Percentiles rank a stretch among this genome's conserved stretches.
Evolutionary conservation across 2,888 invertebrate genomes (phyloP).

Genomic region (Germaria angustata): DNA sequence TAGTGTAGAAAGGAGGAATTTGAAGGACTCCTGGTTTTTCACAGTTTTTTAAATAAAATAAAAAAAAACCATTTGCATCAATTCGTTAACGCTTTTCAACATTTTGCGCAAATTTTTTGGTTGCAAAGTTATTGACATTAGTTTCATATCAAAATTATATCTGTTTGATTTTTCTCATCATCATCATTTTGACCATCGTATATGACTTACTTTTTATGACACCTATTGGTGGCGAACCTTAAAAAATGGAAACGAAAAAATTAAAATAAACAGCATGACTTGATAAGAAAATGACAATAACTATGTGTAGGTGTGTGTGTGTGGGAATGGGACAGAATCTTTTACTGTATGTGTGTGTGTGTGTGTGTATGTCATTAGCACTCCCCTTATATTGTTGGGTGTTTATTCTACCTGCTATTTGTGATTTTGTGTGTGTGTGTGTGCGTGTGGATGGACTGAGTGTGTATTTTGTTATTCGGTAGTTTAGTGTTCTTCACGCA

Average conservation of each 20-base stretch:
- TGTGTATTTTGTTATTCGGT: neutral
- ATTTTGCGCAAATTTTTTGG: neutral
- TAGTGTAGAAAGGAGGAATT: too few species aligned
- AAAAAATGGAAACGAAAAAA: neutral
- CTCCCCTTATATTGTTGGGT: slow-evolving; percentile 30
- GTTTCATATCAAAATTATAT: neutral
- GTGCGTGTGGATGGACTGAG: neutral
- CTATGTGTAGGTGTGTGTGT: neutral
- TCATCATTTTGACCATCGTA: neutral
- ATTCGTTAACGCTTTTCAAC: neutral
- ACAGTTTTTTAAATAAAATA: too few species aligned
- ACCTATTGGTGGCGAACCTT: slow-evolving; percentile 23
- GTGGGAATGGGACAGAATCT: too few species aligned
- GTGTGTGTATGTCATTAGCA: slow-evolving; percentile 6
- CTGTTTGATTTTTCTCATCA: neutral
- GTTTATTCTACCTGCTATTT: too few species aligned
- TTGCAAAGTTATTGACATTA: too few species aligned
- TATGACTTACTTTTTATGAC: neutral
- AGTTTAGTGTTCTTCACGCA: neutral
- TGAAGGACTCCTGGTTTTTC: too few species aligned
- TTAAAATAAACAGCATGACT: neutral
- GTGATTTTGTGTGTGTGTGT: neutral
- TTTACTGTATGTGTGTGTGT: neutral
- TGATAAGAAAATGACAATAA: neutral
- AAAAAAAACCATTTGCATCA: too few species aligned